A percentile compares a stretch with the other conserved stretches of the same genome.
These are phyloP conservation scores for Trichonephila clavata DNA, from an alignment of 1,140 invertebrate genomes.

Conservation along the genomic window DNA sequence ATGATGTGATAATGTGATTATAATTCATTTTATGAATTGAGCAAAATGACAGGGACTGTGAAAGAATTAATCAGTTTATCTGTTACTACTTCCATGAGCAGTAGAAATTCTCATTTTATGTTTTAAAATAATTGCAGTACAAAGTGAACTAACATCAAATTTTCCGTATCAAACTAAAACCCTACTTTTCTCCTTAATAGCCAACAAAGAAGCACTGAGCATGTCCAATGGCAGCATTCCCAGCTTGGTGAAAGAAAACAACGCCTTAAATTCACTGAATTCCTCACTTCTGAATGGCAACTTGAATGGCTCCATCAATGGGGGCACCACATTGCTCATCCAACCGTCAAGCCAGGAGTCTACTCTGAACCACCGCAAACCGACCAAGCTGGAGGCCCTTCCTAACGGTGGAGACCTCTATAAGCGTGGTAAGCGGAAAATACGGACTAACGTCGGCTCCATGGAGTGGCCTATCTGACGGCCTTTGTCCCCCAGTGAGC, in stretches of 20 bases:
- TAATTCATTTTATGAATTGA: too few relatives aligned
- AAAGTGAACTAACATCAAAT: too few relatives aligned
- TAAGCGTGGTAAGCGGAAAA: constrained; percentile 78
- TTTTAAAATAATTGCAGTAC: too few relatives aligned
- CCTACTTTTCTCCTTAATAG: constrained; percentile 6
- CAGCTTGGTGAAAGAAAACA: constrained; percentile 64
- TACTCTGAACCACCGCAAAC: constrained; percentile 77
- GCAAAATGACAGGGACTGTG: too few relatives aligned
- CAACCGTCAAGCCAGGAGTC: constrained; percentile 75
- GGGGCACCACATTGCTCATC: constrained; percentile 24
- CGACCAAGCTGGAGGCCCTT: constrained; percentile 80
- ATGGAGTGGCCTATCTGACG: constrained; percentile 77
- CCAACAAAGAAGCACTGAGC: constrained; percentile 62
- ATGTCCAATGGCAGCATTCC: constrained; percentile 31
- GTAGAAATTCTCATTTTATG: too few relatives aligned
- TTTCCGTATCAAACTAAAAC: too few relatives aligned
- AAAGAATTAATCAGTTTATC: too few relatives aligned
- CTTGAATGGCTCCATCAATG: background rate
- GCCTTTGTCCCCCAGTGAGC: constrained; percentile 66
- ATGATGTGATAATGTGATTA: too few relatives aligned
- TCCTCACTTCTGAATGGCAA: constrained; percentile 23
- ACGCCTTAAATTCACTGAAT: constrained; percentile 59
- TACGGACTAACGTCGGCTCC: constrained; percentile 34
- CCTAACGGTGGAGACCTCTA: constrained; percentile 77
- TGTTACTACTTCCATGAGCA: too few relatives aligned